These are phyloP conservation scores for Platichthys stellatus DNA, from an alignment of 2,113 vertebrate species.

Conservation along the genomic window DNA sequence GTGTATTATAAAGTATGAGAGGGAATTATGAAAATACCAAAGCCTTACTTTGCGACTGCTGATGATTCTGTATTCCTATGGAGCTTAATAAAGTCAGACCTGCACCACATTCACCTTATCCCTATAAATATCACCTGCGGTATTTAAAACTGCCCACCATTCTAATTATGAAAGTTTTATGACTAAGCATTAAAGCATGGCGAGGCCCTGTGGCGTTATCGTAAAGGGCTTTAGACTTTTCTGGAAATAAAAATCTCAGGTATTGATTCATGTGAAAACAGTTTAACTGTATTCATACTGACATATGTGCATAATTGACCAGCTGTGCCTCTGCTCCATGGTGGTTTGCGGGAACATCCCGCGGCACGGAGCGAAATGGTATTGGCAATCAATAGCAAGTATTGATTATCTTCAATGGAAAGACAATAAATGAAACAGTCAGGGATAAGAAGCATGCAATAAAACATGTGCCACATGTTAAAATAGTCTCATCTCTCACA, in stretches of 20 bases:
- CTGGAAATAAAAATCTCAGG: conserved; percentile 22
- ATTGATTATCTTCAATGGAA: conserved; percentile 66
- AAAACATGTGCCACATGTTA: conserved; percentile 6
- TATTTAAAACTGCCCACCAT: conserved; percentile 23
- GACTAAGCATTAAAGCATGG: background rate
- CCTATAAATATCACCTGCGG: background rate
- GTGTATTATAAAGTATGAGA: conserved; percentile 17
- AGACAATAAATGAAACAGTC: conserved; percentile 37
- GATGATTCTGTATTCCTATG: background rate
- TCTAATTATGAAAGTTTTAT: conserved; percentile 12
- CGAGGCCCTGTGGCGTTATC: background rate
- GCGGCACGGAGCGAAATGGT: conserved; percentile 33
- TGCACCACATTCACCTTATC: background rate
- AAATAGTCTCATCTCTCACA: background rate
- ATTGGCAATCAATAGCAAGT: conserved; percentile 40
- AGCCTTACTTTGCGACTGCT: conserved; percentile 10
- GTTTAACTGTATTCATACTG: conserved; percentile 21
- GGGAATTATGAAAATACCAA: conserved; percentile 10
- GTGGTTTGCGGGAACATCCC: conserved; percentile 6
- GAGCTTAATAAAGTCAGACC: background rate
- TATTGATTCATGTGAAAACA: conserved; percentile 22
- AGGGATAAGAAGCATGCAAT: conserved; percentile 15
- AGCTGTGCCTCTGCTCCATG: background rate
- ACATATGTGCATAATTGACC: background rate
- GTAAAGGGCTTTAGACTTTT: background rate